Evolutionary conservation across 1,140 invertebrate genomes (phyloP), one percentile per base, ranked within the genome.

Genomic region (Drosophila bifasciata): DNA sequence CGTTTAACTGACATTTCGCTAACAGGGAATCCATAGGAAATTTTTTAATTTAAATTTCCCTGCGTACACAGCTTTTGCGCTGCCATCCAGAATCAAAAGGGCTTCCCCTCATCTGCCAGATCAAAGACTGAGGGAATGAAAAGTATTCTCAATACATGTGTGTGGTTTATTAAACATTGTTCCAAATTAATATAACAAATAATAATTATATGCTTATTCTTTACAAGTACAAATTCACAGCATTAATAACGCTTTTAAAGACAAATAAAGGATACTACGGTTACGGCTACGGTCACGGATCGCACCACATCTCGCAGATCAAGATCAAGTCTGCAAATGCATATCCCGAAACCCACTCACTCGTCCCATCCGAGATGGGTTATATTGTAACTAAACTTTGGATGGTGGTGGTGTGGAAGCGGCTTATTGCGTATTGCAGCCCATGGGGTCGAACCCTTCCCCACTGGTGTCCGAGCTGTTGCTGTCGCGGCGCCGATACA

Each of bases 181-280:
- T 83, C 55, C 50, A 62, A 61, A 83, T 72, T 71, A 76, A 52
- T 57, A 67, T 63, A 36, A 36, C 13, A 36, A 5, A 13, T 36
- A 25, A 36, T 36, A 32, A 9, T 6, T 25, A 21, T 60, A 39
- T 57, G 55, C 64, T 75, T 83, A 78, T 73, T 48, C 56, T 43
- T 56, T 58, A 72, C 62, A 23, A n/a, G 45, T 68, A 68, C 43
- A 79, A 72, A 76, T 83, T 83, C 79, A 85, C 80, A 85, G 80
- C 80, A 67, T 71, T 70, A 13, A 46, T 68, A 67, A 64, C 71
- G 70, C 80, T 46, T 59, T 63, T 21, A 36, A 36, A 32, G 11
- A 25, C 40, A 58, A 48, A 19, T 15, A 53, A 79, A 59, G 41
- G 15, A n/a, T 19, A n/a, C 40, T 17, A 13, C 1, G 61, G 61